Conservation (phyloP, 1,140 invertebrate species). For the Yoshiicerus persimilis region DNA sequence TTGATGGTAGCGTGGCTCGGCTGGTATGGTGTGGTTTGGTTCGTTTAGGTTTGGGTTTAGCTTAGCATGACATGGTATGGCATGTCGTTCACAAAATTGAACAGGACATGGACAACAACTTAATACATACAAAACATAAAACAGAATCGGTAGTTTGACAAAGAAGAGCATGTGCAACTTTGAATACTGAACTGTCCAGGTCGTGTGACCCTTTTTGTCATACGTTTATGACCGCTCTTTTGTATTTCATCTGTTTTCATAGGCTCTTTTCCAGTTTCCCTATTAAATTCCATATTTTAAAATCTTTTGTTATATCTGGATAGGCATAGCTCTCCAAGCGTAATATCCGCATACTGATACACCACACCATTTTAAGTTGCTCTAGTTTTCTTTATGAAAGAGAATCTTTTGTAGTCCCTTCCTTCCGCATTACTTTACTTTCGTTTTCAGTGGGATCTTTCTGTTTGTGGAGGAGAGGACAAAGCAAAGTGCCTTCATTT, state of each 20-base stretch:
- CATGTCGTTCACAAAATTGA: not conserved
- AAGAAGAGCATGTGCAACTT: slow-evolving; percentile 12
- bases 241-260: slow-evolving; percentile 10
- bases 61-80: not conserved
- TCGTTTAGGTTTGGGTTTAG: not conserved
- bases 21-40: not conserved
- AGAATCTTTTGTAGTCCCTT: not conserved
- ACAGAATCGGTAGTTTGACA: not conserved
- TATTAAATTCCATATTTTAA: slow-evolving; percentile 15
- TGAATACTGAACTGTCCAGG: not conserved
- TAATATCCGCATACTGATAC: not conserved
- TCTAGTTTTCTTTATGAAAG: not conserved
- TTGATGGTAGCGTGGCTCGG: not conserved
- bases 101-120: slow-evolving; percentile 2
- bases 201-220: slow-evolving; percentile 14
- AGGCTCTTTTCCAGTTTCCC: not conserved
- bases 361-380: not conserved
- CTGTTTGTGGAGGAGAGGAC: not conserved
- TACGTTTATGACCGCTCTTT: slow-evolving; percentile 8
- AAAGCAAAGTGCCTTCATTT: slow-evolving; percentile 19
- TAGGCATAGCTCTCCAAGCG: not conserved
- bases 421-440: not conserved
- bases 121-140: slow-evolving; percentile 12
- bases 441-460: not conserved
- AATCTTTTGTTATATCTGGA: not conserved